Evolutionary conservation across 64 coral and sea anemone genomes (phyloP).

Genomic region (Orbicella faveolata): DNA sequence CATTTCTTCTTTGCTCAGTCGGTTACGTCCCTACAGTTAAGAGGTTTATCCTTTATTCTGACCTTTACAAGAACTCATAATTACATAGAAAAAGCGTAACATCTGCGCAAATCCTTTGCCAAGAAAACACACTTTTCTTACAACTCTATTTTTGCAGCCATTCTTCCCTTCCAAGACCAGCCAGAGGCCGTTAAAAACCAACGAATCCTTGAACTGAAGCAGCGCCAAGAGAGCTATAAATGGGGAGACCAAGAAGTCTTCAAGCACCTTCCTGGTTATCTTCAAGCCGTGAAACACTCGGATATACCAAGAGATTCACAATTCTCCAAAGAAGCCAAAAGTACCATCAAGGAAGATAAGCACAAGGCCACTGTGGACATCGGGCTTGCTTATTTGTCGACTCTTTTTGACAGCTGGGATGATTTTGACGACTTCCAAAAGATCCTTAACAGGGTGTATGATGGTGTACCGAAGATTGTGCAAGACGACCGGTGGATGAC

Average conservation of each 20-base stretch:
- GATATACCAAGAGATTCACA: constrained; percentile 79
- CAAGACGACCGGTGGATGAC: constrained; percentile 73
- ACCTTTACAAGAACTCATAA: too few species aligned
- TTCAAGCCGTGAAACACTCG: constrained; percentile 52
- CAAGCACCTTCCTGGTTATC: constrained; percentile 64
- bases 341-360: constrained; percentile 47
- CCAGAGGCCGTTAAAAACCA: constrained; percentile 45
- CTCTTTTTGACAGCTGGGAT: constrained; percentile 64
- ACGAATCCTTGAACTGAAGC: constrained; percentile 50
- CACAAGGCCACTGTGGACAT: constrained; percentile 45
- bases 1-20: too few species aligned
- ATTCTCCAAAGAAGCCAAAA: constrained; percentile 62
- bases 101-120: too few species aligned
- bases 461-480: constrained; percentile 50
- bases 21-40: too few species aligned
- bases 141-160: constrained; percentile 11
- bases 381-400: constrained; percentile 54
- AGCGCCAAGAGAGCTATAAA: constrained; percentile 66
- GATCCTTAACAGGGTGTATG: constrained; percentile 48
- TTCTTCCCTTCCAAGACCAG: constrained; percentile 70
- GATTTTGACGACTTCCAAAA: constrained; percentile 68
- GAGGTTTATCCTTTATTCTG: too few species aligned
- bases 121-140: neutral
- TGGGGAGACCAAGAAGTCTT: constrained; percentile 42
- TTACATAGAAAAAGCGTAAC: too few species aligned